Percentiles rank a stretch among this genome's conserved stretches.
phyloP scores from a whole-genome alignment of 2,113 vertebrate species.

The Clarias batrachus region DNA sequence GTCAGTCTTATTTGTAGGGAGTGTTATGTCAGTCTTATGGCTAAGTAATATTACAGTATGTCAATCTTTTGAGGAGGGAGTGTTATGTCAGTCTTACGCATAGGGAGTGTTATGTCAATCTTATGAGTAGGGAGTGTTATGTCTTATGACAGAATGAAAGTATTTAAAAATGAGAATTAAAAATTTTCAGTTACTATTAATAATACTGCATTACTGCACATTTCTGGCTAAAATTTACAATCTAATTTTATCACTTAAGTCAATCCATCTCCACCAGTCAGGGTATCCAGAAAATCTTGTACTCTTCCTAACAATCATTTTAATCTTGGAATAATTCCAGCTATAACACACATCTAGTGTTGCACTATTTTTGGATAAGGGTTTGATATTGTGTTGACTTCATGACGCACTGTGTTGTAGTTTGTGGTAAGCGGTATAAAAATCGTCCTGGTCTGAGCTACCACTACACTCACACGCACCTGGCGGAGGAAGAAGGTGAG shows the following conservation, averaged over 20 bases:
- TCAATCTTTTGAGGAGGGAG: not conserved
- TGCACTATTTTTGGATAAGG: not conserved
- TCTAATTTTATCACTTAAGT: not conserved
- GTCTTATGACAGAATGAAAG: not conserved
- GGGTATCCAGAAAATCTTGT: not conserved
- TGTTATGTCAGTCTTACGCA: not conserved
- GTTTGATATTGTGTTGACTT: constrained; percentile 11
- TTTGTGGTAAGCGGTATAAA: constrained; percentile 98
- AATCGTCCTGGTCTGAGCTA: constrained; percentile 97
- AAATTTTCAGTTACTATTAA: not conserved
- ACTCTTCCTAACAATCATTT: not conserved
- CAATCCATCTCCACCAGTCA: not conserved
- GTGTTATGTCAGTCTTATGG: not conserved
- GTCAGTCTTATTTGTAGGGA: not conserved
- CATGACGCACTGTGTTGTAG: constrained; percentile 62
- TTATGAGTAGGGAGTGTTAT: not conserved
- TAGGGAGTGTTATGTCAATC: not conserved
- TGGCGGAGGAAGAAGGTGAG: constrained; percentile 93
- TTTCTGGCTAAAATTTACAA: not conserved
- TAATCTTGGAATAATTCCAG: not conserved
- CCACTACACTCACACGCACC: constrained; percentile 95
- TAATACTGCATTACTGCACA: not conserved
- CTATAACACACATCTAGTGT: not conserved
- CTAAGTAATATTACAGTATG: not conserved
- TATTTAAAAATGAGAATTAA: not conserved